Percentiles rank a stretch among this genome's conserved stretches.
phyloP scores from a whole-genome alignment of 2,797 vertebrate species.

The Neomorphus geoffroyi region DNA sequence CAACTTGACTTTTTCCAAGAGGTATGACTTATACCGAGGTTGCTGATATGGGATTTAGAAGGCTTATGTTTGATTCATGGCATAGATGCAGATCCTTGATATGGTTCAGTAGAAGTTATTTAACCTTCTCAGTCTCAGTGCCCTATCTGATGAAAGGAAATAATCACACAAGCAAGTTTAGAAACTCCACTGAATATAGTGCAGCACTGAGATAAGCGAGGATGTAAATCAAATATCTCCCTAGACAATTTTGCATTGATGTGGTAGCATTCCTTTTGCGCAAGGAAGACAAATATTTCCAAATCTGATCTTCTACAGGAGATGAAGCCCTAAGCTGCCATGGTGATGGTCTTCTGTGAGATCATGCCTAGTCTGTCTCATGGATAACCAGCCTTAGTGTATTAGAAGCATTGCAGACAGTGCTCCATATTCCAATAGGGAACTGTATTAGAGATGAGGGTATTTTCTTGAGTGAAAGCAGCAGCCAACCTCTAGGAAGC shows the following conservation, averaged over 20 bases:
- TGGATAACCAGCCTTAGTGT: not conserved
- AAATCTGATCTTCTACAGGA: not conserved
- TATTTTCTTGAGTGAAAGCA: not conserved
- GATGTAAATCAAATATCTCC: not conserved
- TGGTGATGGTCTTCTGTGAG: not conserved
- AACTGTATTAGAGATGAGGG: fast-evolving
- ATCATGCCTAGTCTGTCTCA: not conserved
- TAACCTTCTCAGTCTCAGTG: not conserved
- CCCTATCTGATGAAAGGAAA: not conserved
- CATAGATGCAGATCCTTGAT: not conserved
- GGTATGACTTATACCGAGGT: not conserved
- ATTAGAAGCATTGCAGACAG: not conserved
- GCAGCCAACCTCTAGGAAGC: not conserved
- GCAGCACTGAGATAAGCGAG: not conserved
- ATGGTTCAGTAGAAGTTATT: not conserved
- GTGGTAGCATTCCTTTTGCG: not conserved
- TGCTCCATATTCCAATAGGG: not conserved
- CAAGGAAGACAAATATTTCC: not conserved
- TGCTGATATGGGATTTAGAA: not conserved
- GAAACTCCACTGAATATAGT: not conserved
- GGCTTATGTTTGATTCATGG: not conserved
- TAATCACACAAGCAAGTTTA: not conserved
- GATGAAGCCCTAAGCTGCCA: not conserved
- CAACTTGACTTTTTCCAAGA: not conserved
- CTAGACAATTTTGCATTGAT: not conserved